phyloP scores from a whole-genome alignment of 1,140 invertebrate species.

The Macrosteles quadrilineatus region DNA sequence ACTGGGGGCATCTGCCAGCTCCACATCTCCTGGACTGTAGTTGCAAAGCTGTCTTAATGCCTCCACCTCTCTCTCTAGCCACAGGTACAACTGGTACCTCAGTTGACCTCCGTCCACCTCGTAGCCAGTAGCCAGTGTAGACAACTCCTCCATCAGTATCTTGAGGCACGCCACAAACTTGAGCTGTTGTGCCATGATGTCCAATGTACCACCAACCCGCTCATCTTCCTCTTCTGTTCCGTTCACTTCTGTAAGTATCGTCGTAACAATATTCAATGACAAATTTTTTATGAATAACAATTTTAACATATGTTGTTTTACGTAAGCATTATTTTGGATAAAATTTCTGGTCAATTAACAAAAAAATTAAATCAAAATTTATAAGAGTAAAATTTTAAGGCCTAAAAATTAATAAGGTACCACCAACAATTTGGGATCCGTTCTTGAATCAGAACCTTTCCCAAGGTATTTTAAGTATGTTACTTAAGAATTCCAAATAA shows the following conservation, averaged over 20 bases:
- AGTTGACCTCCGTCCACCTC: conserved; percentile 98
- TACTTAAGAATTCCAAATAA: too few species aligned
- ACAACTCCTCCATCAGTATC: conserved; percentile 97
- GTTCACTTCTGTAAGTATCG: background rate
- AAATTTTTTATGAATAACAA: too few species aligned
- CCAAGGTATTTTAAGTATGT: too few species aligned
- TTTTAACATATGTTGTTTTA: too few species aligned
- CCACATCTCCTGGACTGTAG: conserved; percentile 63
- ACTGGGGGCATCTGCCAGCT: conserved; percentile 25
- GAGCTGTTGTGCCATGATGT: conserved; percentile 98
- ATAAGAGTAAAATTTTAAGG: too few species aligned
- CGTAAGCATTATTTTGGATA: too few species aligned
- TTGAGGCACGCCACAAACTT: conserved; percentile 99
- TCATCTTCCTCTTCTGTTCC: conserved; percentile 7
- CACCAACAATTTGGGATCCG: too few species aligned
- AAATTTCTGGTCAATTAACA: too few species aligned
- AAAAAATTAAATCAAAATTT: too few species aligned
- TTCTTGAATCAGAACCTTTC: too few species aligned
- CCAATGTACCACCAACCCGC: conserved; percentile 55
- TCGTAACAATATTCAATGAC: too few species aligned
- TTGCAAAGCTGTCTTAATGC: conserved; percentile 90
- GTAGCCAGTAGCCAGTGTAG: conserved; percentile 95
- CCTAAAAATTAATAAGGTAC: too few species aligned
- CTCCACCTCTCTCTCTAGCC: conserved; percentile 95
- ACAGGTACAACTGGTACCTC: conserved; percentile 94